Evolutionary conservation across 2,113 vertebrate species (phyloP), one percentile per base, ranked within the genome.

Genomic region (Phodopus roborovskii): DNA sequence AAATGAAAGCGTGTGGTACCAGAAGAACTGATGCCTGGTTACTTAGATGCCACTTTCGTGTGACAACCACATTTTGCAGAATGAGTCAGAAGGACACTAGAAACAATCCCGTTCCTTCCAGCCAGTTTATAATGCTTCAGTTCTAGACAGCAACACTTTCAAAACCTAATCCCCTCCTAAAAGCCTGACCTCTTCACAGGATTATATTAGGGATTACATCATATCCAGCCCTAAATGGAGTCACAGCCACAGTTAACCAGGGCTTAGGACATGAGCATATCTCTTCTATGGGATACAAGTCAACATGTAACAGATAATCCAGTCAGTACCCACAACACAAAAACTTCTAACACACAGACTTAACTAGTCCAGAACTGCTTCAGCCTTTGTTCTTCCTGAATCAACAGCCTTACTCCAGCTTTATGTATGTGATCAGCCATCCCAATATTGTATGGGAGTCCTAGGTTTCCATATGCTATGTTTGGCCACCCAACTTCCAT

Each of bases 401-500:
- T 20, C 81, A n/a, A 77, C 50, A 84, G 45, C 45, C 85, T 42
- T 74, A 36, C 36, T 64, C 6, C 62, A 4, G 15, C 11, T 39
- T 39, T 39, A 10, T n/a, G 16, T 17, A 39, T 10, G n/a, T 39
- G 70, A 73, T 45, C 10, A 26, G 36, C 84, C 58, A 56, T 70
- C 68, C 1, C 3, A 79, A 36, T 78, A 60, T n/a, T 73, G 9
- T 66, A 60, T 60, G 71, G 36, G 50, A 90, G 10, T 84, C 33
- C 42, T 92, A 71, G 45, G 75, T 94, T 90, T 87, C 60, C 71
- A 71, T 78, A 60, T 78, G 33, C 30, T 94, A 62, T 88, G 60
- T 88, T 36, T 84, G 15, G 48, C 56, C 58, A 53, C 30, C 9
- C 48, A 83, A 66, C 45, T 83, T 81, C 53, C 89, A 1, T 26